Conservation (phyloP, 2,888 invertebrate species). For the Nematopogon swammerdamellus region DNA sequence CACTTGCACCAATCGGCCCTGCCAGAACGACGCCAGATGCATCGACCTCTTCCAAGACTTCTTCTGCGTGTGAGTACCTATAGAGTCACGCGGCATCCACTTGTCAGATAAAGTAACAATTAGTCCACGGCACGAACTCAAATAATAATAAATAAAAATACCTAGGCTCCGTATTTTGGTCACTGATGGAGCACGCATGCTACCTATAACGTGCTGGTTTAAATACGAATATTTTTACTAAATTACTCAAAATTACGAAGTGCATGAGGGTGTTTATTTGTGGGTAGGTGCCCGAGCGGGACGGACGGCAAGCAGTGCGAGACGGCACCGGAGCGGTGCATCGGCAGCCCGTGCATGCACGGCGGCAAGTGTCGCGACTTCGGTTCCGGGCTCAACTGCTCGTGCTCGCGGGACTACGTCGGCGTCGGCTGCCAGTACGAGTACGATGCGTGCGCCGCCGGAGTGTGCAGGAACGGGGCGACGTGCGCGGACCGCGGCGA, state of each 20-base stretch:
- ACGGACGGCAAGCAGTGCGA: slow-evolving; percentile 97
- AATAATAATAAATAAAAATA: too few species aligned
- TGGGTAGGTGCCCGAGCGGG: slow-evolving; percentile 80
- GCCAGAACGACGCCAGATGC: slow-evolving; percentile 89
- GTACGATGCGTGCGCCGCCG: slow-evolving; percentile 87
- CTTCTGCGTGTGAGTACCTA: slow-evolving; percentile 75
- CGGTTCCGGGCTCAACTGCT: slow-evolving; percentile 92
- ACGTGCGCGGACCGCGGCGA: slow-evolving; percentile 84
- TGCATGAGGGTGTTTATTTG: slow-evolving; percentile 3
- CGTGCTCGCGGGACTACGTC: slow-evolving; percentile 81
- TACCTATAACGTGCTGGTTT: too few species aligned
- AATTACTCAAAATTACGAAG: too few species aligned
- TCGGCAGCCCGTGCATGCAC: slow-evolving; percentile 94
- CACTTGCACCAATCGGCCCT: slow-evolving; percentile 81
- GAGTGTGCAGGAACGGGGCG: slow-evolving; percentile 91
- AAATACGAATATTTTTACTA: too few species aligned
- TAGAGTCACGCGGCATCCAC: too few species aligned
- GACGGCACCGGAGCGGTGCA: slow-evolving; percentile 92
- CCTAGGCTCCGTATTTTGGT: too few species aligned
- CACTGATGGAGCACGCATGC: too few species aligned
- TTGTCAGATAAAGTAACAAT: too few species aligned
- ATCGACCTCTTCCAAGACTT: slow-evolving; percentile 89
- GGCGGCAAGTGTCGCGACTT: slow-evolving; percentile 94
- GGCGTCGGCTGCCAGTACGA: slow-evolving; percentile 93
- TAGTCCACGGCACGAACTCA: too few species aligned